Base-by-base conservation (phyloP, 2,113 vertebrate genomes). In the Atherinomorus stipes region DNA sequence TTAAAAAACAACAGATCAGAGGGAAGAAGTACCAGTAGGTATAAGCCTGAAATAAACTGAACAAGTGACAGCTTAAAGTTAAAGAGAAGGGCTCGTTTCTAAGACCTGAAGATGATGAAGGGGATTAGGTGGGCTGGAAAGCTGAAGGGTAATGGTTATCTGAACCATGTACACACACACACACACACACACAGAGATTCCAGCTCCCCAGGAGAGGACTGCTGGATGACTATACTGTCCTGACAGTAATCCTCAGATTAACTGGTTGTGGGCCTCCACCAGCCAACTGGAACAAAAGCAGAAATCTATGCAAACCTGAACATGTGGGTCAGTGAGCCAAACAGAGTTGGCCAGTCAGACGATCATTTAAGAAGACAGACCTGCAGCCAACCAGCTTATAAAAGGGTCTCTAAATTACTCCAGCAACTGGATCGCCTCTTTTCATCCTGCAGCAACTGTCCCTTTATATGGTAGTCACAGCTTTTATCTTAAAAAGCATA, bases 171-270 rank as follows among this genome's bases (percentile, higher is more conserved):
- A 52, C 57, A 64, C 64, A 42, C 38, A 61, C 64, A 74, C 77
- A 77, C 60, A 74, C 78, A 64, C 45, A 58, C 57, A 62, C 74
- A 80, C 66, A 71, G 34, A 86, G 80, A 90, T 77, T 88, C 87
- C 76, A 64, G 67, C 80, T 78, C 84, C 81, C 72, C 69, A 80
- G 78, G 80, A 86, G 78, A 76, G 72, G 75, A 51, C 62, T 38
- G 64, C 42, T 72, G 40, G 77, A 83, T 50, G 76, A 74, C 77
- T 90, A 21, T 77, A 86, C 81, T 89, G 85, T 89, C 88, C 80
- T 88, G 85, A 91, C 89, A 85, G 91, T 91, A 93, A 93, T 92
- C 91, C 91, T 80, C 84, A 84, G 84, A 88, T 89, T 90, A 90
- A 91, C 82, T 58, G 59, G 61, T 72, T 59, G 62, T 77, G 85